Evolutionary conservation across 2,888 invertebrate genomes (phyloP), one percentile per base, ranked within the genome.

Genomic region (Eupithecia dodoneata): DNA sequence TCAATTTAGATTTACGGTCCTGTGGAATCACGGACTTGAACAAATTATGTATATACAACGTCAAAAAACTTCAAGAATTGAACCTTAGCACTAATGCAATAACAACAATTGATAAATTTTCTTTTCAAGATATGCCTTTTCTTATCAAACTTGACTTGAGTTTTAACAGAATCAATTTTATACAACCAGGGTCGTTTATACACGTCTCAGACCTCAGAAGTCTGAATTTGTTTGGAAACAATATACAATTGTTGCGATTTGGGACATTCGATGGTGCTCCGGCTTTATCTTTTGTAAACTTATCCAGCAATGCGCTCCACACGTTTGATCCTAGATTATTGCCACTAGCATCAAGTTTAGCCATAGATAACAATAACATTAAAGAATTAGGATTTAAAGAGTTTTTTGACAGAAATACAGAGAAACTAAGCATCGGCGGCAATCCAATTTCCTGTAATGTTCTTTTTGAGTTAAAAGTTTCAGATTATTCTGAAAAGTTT

Each of bases 101-200:
- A 49, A 15, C 73, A 15, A 72, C 49, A 30, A 75, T 85, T 47
- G 80, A 85, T 72, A 84, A 83, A 73, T 75, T 77, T 74, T 83
- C 84, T 18, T 83, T 85, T 76, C 74, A 78, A 76, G 76, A 70
- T 65, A 78, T 83, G 77, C 76, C 76, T 45, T 73, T 76, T 41
- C 77, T 85, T 1, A 67, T 74, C 15, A 72, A 52, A 10, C 77
- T 85, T 13, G 84, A 85, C 77, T 75, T 85, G 65, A 84, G 85
- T 77, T 80, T 71, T 15, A 85, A 85, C 74, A 71, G 66, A 70
- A 83, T 85, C 69, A 72, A 71, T 42, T 78, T 63, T n/a, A 83
- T 85, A 73, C 84, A 85, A 73, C 85, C 85, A 44, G 85, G 85
- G 4, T 75, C 83, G 6, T 85, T 85, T 76, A 65, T 80, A 9